Evolutionary conservation across 2,888 invertebrate genomes (phyloP).

Genomic region (Odontocerum albicorne): DNA sequence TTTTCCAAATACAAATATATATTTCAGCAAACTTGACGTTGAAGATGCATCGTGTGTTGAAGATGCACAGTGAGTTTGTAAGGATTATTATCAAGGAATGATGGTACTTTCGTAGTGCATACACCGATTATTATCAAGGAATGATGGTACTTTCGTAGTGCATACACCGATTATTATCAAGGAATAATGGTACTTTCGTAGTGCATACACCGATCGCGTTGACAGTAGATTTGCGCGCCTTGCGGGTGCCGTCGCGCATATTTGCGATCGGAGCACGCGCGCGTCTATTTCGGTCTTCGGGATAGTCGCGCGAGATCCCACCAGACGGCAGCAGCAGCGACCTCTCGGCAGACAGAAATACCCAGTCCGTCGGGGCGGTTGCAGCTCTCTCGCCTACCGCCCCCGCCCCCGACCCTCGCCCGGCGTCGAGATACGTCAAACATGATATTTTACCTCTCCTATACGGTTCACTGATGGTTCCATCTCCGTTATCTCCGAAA

Average conservation of each 20-base stretch:
- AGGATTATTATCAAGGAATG: too few relatives aligned
- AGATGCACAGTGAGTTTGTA: too few relatives aligned
- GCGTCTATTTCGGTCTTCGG: constrained; percentile 40
- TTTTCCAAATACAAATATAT: too few relatives aligned
- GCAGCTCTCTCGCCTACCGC: constrained; percentile 8
- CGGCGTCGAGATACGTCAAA: constrained; percentile 15
- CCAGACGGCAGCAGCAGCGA: constrained; percentile 44
- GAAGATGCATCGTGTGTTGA: too few relatives aligned
- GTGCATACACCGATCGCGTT: too few relatives aligned
- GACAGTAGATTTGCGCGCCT: too few relatives aligned
- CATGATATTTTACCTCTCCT: constrained; percentile 27
- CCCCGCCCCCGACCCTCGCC: constrained; percentile 19
- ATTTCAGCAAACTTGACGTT: too few relatives aligned
- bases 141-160: too few relatives aligned
- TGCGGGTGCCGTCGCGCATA: constrained; percentile 6
- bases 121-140: too few relatives aligned
- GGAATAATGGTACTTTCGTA: too few relatives aligned
- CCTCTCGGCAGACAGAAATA: constrained; percentile 42
- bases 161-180: too few relatives aligned
- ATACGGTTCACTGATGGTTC: constrained; percentile 28
- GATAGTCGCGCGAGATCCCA: constrained; percentile 53
- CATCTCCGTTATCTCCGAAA: constrained; percentile 8
- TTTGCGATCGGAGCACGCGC: constrained; percentile 4
- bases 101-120: too few relatives aligned
- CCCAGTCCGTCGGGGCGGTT: constrained; percentile 22